phyloP scores from a whole-genome alignment of 1,140 invertebrate genomes.

The Drosophila bifasciata region DNA sequence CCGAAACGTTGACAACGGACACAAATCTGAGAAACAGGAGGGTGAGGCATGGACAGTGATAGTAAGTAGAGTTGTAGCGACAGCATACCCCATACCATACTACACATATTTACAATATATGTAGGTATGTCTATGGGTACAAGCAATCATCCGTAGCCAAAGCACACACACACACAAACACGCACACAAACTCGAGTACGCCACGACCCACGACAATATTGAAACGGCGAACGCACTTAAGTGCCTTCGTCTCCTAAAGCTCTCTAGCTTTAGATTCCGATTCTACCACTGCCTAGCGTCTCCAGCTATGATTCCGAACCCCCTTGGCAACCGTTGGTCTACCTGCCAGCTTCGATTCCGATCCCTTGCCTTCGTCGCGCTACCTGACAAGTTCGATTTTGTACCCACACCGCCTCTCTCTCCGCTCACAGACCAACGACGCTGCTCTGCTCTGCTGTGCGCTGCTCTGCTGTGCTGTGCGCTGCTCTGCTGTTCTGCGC shows the following conservation, averaged over 20 bases:
- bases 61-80: constrained; percentile 17
- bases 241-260: constrained; percentile 42
- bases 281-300: constrained; percentile 7
- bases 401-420: too few relatives aligned
- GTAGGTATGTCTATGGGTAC: neutral
- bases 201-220: constrained; percentile 59
- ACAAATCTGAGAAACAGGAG: constrained; percentile 4
- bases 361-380: neutral
- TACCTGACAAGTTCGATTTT: too few relatives aligned
- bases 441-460: too few relatives aligned
- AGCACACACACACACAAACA: constrained; percentile 44
- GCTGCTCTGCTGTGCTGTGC: too few relatives aligned
- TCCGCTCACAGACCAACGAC: too few relatives aligned
- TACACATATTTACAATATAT: constrained; percentile 7
- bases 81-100: constrained; percentile 24
- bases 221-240: constrained; percentile 52
- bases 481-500: too few relatives aligned
- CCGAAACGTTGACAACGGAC: constrained; percentile 38
- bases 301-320: too few relatives aligned
- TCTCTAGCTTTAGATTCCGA: neutral
- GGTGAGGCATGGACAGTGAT: neutral
- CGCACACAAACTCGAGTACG: constrained; percentile 42
- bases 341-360: constrained; percentile 38
- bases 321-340: too few relatives aligned
- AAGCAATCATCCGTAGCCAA: constrained; percentile 59